A percentile compares a stretch with the other conserved stretches of the same genome.
Evolutionary conservation across 2,797 vertebrate genomes (phyloP).

Genomic region (Urophycis tenuis): DNA sequence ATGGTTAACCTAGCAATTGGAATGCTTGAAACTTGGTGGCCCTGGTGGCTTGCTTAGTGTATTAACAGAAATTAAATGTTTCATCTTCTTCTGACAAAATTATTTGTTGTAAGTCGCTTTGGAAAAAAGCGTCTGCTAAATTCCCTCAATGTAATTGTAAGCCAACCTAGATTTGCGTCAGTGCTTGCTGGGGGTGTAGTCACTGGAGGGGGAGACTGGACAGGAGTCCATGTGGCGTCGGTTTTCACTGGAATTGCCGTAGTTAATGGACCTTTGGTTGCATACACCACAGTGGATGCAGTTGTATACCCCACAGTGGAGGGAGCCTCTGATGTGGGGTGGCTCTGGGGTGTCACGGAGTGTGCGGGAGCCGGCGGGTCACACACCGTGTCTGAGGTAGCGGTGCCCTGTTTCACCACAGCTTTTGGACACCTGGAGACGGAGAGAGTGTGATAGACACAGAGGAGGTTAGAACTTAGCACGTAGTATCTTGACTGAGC

Average conservation of each 20-base stretch:
- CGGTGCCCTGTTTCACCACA: conserved; percentile 36
- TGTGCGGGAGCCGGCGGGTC: rapidly evolving
- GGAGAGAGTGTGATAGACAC: not conserved
- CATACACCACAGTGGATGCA: not conserved
- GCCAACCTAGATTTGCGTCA: conserved; percentile 24
- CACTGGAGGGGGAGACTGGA: not conserved
- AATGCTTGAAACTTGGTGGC: too few relatives aligned
- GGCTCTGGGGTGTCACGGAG: not conserved
- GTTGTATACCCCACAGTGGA: not conserved
- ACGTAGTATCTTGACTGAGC: too few relatives aligned
- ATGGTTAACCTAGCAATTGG: too few relatives aligned
- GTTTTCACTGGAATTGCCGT: not conserved
- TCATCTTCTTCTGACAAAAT: too few relatives aligned
- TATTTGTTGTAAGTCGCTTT: too few relatives aligned
- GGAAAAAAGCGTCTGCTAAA: too few relatives aligned
- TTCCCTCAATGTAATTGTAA: too few relatives aligned
- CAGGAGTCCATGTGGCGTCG: not conserved
- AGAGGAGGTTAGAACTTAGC: too few relatives aligned
- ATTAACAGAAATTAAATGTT: too few relatives aligned
- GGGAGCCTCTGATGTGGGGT: rapidly evolving
- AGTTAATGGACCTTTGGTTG: not conserved
- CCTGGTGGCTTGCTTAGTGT: too few relatives aligned
- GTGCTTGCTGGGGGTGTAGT: not conserved
- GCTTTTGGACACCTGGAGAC: conserved; percentile 50
- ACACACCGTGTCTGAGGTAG: conserved; percentile 52